Percentiles rank a stretch among this genome's conserved stretches.
Conservation (phyloP, 2,113 vertebrate genomes). For the Macaca fascicularis region DNA sequence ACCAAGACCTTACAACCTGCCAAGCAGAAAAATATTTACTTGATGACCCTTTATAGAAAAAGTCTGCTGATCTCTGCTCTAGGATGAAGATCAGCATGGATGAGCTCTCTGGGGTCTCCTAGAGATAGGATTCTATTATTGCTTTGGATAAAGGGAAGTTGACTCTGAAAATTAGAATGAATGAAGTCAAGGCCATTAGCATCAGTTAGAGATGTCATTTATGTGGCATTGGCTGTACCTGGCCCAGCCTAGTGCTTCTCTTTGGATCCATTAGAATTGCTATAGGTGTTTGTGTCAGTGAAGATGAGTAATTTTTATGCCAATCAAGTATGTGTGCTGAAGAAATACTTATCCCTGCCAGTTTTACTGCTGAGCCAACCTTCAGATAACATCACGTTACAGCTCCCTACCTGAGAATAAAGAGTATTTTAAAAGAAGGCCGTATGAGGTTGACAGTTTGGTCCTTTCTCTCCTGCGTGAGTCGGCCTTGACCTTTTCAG, state of each 20-base stretch:
- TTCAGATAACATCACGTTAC: background rate
- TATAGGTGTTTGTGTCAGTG: background rate
- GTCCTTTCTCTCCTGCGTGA: conserved; percentile 14
- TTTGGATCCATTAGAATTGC: background rate
- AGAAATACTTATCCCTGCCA: background rate
- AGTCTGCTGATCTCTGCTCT: background rate
- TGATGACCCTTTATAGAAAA: background rate
- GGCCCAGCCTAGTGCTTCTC: background rate
- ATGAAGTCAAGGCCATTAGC: background rate
- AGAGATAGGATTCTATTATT: background rate
- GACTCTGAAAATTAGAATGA: background rate
- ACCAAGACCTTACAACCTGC: background rate
- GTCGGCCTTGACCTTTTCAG: conserved; percentile 41
- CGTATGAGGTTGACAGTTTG: background rate
- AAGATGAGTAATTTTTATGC: background rate
- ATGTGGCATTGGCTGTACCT: background rate
- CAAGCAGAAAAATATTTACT: background rate
- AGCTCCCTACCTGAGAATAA: background rate
- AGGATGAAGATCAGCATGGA: background rate
- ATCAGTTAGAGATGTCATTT: background rate
- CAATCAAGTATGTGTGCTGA: background rate
- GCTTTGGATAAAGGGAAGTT: background rate
- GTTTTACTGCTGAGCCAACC: background rate
- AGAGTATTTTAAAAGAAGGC: background rate
- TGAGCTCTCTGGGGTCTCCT: background rate